phyloP scores from a whole-genome alignment of 2,888 invertebrate species.

The Stenichneumon culpator region DNA sequence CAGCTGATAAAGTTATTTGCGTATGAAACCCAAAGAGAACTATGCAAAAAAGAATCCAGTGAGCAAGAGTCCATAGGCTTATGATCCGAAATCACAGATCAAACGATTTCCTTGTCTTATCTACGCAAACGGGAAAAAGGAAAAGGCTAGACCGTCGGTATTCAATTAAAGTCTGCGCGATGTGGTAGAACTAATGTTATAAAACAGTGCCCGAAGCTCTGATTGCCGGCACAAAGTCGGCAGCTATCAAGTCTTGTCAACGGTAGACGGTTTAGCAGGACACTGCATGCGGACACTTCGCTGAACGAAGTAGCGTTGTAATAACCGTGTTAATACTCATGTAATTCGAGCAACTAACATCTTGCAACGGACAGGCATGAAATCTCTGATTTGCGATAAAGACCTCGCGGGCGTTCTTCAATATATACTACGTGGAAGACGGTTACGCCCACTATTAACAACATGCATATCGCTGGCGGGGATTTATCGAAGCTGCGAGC shows the following conservation, averaged over 20 bases:
- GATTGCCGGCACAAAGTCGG: conserved; percentile 20
- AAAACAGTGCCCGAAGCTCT: conserved; percentile 41
- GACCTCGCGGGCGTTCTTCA: conserved; percentile 71
- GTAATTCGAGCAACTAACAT: conserved; percentile 58
- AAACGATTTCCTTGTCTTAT: conserved; percentile 16
- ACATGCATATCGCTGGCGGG: conserved; percentile 73
- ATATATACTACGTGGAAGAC: conserved; percentile 62
- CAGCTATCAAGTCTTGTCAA: conserved; percentile 41
- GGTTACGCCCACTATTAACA: conserved; percentile 77
- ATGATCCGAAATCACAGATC: conserved; percentile 28
- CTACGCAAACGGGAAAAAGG: background rate
- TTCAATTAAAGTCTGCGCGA: conserved; percentile 43
- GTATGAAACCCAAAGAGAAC: conserved; percentile 18
- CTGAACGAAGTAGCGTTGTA: conserved; percentile 47
- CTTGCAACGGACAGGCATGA: conserved; percentile 59
- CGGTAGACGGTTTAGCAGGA: conserved; percentile 58
- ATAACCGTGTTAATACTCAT: conserved; percentile 64
- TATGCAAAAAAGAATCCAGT: background rate
- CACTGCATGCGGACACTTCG: conserved; percentile 31
- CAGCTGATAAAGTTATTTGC: conserved; percentile 31
- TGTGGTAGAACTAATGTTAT: background rate
- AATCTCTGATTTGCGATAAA: conserved; percentile 71
- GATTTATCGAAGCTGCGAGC: conserved; percentile 67
- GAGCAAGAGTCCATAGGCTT: background rate
- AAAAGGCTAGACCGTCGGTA: conserved; percentile 37